Conservation (phyloP, 1,140 invertebrate species). For the Colletes gigas region DNA sequence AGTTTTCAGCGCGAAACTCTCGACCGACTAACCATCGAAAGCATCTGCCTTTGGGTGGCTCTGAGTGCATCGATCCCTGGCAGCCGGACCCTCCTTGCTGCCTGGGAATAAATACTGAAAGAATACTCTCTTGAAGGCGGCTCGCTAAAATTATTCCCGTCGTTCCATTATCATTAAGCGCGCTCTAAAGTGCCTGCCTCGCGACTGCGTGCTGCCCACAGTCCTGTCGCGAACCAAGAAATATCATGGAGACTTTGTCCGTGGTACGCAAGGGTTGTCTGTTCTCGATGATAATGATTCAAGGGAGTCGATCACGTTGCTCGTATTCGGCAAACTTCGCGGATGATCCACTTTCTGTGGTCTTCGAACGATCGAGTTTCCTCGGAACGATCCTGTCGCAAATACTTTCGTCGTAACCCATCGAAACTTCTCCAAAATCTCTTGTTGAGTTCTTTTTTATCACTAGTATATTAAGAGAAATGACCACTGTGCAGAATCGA, state of each 20-base stretch:
- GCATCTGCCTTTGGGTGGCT: constrained; percentile 36
- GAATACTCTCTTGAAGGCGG: constrained; percentile 25
- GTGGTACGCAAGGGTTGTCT: background rate
- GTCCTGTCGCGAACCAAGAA: background rate
- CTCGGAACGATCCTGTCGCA: background rate
- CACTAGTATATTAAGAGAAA: no score
- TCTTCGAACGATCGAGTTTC: no score
- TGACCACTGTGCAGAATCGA: no score
- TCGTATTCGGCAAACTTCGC: background rate
- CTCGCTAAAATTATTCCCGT: constrained; percentile 44
- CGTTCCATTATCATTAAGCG: constrained; percentile 40
- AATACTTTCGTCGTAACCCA: background rate
- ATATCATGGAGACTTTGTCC: background rate
- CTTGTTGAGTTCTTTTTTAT: background rate
- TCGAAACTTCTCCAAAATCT: background rate
- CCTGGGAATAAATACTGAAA: constrained; percentile 40
- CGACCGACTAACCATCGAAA: constrained; percentile 54
- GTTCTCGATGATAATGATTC: constrained; percentile 21
- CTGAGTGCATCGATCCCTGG: constrained; percentile 41
- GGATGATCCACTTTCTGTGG: background rate
- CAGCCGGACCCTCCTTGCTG: background rate
- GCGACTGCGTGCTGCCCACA: background rate
- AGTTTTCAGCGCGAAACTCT: constrained; percentile 53
- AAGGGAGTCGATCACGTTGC: background rate
- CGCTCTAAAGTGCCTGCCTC: constrained; percentile 6